These are phyloP conservation scores for Syngnathus scovelli DNA, from an alignment of 2,113 vertebrate genomes.

Conservation along the genomic window DNA sequence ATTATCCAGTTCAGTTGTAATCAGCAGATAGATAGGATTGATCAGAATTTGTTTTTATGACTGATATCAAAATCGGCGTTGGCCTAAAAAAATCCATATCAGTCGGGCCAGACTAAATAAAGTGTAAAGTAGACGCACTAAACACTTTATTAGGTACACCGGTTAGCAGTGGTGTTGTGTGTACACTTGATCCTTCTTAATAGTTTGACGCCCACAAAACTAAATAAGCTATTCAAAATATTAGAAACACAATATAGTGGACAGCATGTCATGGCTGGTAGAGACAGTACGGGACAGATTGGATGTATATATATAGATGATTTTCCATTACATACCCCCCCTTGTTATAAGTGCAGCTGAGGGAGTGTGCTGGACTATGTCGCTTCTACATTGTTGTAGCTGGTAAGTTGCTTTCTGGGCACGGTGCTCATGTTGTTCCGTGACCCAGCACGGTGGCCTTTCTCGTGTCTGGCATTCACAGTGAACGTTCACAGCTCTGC, in stretches of 20 bases:
- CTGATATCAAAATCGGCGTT: too few relatives aligned
- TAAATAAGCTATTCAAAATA: background rate
- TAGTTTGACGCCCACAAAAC: background rate
- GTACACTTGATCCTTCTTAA: too few relatives aligned
- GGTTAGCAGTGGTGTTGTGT: too few relatives aligned
- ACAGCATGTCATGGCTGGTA: background rate
- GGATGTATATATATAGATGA: background rate
- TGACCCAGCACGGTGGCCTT: background rate
- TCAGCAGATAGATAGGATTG: too few relatives aligned
- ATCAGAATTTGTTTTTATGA: too few relatives aligned
- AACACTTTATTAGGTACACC: background rate
- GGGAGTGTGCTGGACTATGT: conserved; percentile 1
- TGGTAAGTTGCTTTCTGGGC: background rate
- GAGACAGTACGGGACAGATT: background rate
- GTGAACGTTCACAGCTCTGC: conserved; percentile 1
- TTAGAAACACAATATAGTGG: background rate
- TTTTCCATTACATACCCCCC: conserved; percentile 4
- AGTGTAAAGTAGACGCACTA: background rate
- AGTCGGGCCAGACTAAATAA: too few relatives aligned
- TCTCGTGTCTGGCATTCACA: background rate
- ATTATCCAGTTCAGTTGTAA: too few relatives aligned
- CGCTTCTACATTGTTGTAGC: conserved; percentile 3
- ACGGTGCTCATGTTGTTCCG: background rate
- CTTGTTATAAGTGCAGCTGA: background rate
- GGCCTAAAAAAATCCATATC: too few relatives aligned